Conservation (phyloP, 1,140 invertebrate genomes). For the Anadara kagoshimensis region DNA sequence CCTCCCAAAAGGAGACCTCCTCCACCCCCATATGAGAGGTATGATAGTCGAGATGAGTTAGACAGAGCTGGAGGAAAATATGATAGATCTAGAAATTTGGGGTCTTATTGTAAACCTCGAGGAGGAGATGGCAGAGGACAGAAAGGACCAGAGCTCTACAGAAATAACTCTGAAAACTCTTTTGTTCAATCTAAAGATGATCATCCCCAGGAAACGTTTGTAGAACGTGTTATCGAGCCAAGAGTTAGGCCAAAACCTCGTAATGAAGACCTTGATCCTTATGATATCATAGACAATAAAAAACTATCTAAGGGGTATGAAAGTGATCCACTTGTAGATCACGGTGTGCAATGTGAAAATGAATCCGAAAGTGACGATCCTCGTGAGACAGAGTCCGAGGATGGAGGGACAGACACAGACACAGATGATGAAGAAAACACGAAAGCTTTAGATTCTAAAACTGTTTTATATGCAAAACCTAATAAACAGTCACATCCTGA, state of each 20-base stretch:
- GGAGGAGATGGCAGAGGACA: neutral
- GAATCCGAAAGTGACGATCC: slow-evolving; percentile 24
- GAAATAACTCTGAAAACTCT: slow-evolving; percentile 33
- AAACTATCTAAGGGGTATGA: neutral
- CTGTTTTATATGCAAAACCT: slow-evolving; percentile 35
- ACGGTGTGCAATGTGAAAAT: slow-evolving; percentile 19
- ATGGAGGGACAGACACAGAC: slow-evolving; percentile 24
- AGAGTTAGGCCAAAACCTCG: slow-evolving; percentile 25
- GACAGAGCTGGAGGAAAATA: neutral
- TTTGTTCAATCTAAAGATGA: slow-evolving; percentile 52
- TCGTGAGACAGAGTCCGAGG: slow-evolving; percentile 26
- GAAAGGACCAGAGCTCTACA: slow-evolving; percentile 1
- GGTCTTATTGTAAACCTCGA: neutral
- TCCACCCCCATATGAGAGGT: slow-evolving; percentile 31
- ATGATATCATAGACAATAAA: slow-evolving; percentile 36
- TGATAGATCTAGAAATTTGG: neutral
- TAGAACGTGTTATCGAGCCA: slow-evolving; percentile 46
- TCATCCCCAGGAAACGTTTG: slow-evolving; percentile 49
- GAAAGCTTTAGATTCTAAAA: slow-evolving; percentile 28
- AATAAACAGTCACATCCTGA: slow-evolving; percentile 1
- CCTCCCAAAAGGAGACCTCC: slow-evolving; percentile 39
- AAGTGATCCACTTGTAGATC: slow-evolving; percentile 10
- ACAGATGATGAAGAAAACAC: slow-evolving; percentile 36
- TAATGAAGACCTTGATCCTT: slow-evolving; percentile 34
- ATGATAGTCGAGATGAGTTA: slow-evolving; percentile 9